phyloP scores from a whole-genome alignment of 2,888 invertebrate species.

The Drosophila robusta region DNA sequence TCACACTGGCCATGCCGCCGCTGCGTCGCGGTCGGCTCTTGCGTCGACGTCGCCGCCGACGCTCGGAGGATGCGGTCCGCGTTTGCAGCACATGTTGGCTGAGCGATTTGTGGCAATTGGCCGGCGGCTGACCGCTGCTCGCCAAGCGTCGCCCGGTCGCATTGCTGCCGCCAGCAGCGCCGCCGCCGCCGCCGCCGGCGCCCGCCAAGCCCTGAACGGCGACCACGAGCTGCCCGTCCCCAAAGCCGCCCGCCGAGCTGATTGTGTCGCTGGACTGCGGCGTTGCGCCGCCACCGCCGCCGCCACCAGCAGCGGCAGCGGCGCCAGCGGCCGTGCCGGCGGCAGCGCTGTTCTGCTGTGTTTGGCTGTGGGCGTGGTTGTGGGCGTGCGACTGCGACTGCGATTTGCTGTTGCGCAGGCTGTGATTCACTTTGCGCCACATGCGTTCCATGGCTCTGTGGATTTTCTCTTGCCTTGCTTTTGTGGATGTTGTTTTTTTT shows the following conservation, averaged over 20 bases:
- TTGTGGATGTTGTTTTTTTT: conserved; percentile 1
- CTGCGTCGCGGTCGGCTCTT: conserved; percentile 84
- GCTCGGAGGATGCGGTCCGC: conserved; percentile 84
- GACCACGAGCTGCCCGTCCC: conserved; percentile 83
- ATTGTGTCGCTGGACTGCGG: conserved; percentile 83
- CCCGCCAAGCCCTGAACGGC: conserved; percentile 76
- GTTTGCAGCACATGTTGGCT: conserved; percentile 84
- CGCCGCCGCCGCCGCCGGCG: conserved; percentile 16
- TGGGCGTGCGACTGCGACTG: conserved; percentile 40
- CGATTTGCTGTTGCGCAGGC: conserved; percentile 80
- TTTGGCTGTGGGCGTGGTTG: conserved; percentile 25
- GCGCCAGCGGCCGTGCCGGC: conserved; percentile 16
- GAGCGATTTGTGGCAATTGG: conserved; percentile 80
- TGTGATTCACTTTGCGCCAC: conserved; percentile 85
- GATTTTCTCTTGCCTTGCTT: background rate
- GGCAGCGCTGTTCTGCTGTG: conserved; percentile 17
- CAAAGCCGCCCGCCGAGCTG: conserved; percentile 84
- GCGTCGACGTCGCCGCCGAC: conserved; percentile 82
- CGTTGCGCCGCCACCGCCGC: conserved; percentile 36
- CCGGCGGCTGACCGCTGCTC: conserved; percentile 67
- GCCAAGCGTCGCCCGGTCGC: conserved; percentile 84
- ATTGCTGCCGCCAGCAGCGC: conserved; percentile 76
- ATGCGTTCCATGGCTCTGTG: conserved; percentile 83
- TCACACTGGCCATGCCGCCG: conserved; percentile 77
- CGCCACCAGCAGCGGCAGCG: conserved; percentile 4